Base-by-base conservation (phyloP, 2,888 invertebrate genomes). In the Spatulosminthurus flaviceps region DNA sequence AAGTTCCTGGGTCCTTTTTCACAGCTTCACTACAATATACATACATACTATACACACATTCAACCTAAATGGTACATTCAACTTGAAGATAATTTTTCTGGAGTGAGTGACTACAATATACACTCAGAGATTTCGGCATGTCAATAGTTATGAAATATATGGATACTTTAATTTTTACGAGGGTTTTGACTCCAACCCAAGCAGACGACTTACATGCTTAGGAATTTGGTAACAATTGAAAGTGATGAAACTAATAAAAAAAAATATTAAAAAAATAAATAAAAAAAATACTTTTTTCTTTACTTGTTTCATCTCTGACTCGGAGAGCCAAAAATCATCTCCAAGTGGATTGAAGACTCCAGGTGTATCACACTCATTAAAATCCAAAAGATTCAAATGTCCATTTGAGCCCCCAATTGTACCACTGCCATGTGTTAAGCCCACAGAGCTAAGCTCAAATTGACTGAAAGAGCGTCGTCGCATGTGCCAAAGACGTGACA, bases 401-500 rank as follows among this genome's bases (percentile, higher is more conserved):
- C 82, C 81, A 61, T 79, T 81, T 75, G 81, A 71, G 64, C 80
- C 80, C 71, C 79, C 79, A 60, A 81, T 76, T 64, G 70, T 77
- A 71, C 72, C 71, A n/a, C n/a, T 24, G 19, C 19, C 21, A 22
- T 34, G 51, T 22, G 19, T 42, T 19, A 76, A 19, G 5, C 75
- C 75, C 0, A 76, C 64, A 11, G 75, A 76, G 66, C 75, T 79
- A 71, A 83, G 51, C 77, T 83, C 83, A 79, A 83, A 83, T 79
- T 83, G 83, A 77, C 82, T 83, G 78, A 83, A 83, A 7, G 83
- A 83, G 64, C 83, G 77, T 69, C 83, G 80, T 78, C 83, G 76
- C 84, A 84, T 82, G 73, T 84, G 84, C 84, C 84, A 84, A 19
- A 84, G 77, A 24, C 83, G 75, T 29, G 84, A 83, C 72, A 84